Evolutionary conservation across 2,113 vertebrate genomes (phyloP).

Genomic region (Odocoileus virginianus): DNA sequence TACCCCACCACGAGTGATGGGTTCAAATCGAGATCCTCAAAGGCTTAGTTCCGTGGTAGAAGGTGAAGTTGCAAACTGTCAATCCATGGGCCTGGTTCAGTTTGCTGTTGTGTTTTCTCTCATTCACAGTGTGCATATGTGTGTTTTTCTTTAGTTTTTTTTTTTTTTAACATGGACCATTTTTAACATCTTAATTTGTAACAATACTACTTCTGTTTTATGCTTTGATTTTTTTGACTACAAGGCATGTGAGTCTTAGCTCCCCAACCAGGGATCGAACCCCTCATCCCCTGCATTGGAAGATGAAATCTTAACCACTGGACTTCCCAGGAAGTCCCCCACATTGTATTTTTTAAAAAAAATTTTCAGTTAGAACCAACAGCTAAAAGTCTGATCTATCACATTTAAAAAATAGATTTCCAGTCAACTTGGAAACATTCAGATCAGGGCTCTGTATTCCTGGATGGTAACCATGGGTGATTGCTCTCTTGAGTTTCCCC

Average conservation of each 20-base stretch:
- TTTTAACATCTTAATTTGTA: not conserved
- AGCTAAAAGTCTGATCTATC: not conserved
- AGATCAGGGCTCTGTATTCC: not conserved
- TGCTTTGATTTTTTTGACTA: not conserved
- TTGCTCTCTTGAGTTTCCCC: not conserved
- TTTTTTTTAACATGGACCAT: not conserved
- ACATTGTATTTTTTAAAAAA: not conserved
- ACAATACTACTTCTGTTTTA: not conserved
- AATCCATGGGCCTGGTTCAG: not conserved
- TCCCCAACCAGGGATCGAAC: not conserved
- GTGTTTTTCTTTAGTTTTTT: not conserved
- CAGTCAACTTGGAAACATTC: not conserved
- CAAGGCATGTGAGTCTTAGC: not conserved
- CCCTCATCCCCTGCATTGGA: not conserved
- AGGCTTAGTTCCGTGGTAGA: not conserved
- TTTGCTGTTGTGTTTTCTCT: not conserved
- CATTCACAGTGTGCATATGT: not conserved
- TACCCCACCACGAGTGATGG: not conserved
- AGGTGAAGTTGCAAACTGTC: not conserved
- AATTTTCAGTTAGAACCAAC: not conserved
- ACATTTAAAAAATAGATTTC: not conserved
- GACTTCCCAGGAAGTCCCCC: not conserved
- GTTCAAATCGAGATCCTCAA: not conserved
- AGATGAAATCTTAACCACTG: not conserved
- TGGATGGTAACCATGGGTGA: not conserved